phyloP scores from a whole-genome alignment of 2,113 vertebrate genomes.

The Dipodomys merriami region DNA sequence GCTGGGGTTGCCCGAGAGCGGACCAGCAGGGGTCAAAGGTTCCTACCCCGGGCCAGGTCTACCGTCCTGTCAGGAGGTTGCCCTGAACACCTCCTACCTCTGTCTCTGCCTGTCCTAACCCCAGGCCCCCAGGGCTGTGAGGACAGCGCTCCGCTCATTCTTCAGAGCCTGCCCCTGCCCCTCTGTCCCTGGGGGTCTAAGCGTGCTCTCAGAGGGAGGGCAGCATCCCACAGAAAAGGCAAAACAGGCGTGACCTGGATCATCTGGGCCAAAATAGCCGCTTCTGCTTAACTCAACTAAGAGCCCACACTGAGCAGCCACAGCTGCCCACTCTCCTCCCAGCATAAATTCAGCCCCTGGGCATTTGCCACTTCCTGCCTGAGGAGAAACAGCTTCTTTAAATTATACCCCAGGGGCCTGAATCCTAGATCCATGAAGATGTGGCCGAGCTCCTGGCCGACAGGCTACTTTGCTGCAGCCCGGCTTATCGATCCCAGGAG shows the following conservation, averaged over 20 bases:
- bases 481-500: background rate
- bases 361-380: background rate
- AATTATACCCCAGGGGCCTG: background rate
- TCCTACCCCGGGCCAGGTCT: background rate
- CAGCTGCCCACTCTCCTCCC: rapidly evolving
- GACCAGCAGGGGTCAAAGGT: rapidly evolving
- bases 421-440: rapidly evolving
- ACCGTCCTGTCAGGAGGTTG: background rate
- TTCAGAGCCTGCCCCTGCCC: rapidly evolving
- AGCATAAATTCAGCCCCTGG: rapidly evolving
- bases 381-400: background rate
- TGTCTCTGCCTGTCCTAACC: background rate
- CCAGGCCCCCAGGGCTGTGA: too few relatives aligned
- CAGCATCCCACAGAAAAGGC: rapidly evolving
- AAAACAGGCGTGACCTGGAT: background rate
- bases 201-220: rapidly evolving
- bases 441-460: rapidly evolving
- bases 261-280: background rate
- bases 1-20: background rate
- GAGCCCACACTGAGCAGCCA: rapidly evolving
- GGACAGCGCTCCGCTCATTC: rapidly evolving
- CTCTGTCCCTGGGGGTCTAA: background rate
- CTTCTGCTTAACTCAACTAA: background rate
- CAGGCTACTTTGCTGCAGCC: background rate
- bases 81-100: background rate